Base-by-base conservation (phyloP, 2,888 invertebrate species). In the Punctoribates punctum region DNA sequence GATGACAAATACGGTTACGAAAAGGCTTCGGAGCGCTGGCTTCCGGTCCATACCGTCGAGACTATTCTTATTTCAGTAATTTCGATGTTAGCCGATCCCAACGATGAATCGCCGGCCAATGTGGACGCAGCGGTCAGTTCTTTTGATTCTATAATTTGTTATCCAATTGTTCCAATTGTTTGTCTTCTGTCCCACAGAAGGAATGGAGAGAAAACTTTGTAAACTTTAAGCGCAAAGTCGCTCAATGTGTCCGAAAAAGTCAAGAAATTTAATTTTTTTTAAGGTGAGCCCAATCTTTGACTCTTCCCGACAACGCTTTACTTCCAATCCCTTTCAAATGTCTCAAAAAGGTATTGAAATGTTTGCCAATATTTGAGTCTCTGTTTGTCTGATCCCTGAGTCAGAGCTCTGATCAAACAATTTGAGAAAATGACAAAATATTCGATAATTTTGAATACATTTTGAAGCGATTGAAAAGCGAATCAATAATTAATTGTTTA, bases 1-100 rank as follows among this genome's bases (percentile, higher is more conserved):
- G 97, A 97, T 88, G 98, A 98, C 85, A 96, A 96, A 86, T 97
- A 93, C 89, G 97, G 96, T 78, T 97, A 97, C 84, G 97, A 97
- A 86, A 94, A 95, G 85, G 96, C 97, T 79, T 94, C 94, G 77
- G 98, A 98, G 86, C 89, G 98, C 85, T 98, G 98, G 98, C 87
- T 97, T 84, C 97, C 98, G 54, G 96, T 98, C 79, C 98, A 98
- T 86, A 97, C 98, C 81, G 98, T 96, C 82, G 96, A 97, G 88
- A 97, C 97, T 81, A 98, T 98, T 85, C 89, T 98, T 85, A 94
- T 96, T 88, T 96, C 96, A 85, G 98, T 98, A 84, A 98, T 98
- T 86, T 97, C 97, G 84, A 96, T 98, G 97, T 88, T 98, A 84
- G 96, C 97, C 80, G 97, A 98, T 88, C 98, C 98, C 79, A 98